Percentiles rank a stretch among this genome's conserved stretches.
phyloP scores from a whole-genome alignment of 2,797 vertebrate genomes.

The Pempheris klunzingeri region DNA sequence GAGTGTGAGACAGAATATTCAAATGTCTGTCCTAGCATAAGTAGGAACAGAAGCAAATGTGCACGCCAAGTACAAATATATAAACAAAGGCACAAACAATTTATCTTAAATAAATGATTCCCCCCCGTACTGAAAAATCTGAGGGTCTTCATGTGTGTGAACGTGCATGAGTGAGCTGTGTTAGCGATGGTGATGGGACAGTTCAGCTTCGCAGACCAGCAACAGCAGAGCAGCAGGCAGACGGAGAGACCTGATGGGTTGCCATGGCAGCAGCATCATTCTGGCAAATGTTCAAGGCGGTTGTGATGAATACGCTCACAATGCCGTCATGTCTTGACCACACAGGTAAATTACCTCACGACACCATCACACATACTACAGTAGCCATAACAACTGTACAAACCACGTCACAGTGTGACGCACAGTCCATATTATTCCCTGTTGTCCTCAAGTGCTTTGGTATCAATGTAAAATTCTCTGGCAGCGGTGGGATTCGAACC shows the following conservation, averaged over 20 bases:
- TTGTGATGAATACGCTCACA: conserved; percentile 2
- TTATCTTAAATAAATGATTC: conserved; percentile 16
- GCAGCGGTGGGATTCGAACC: conserved; percentile 85
- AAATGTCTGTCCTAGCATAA: conserved; percentile 13
- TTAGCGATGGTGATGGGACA: conserved; percentile 24
- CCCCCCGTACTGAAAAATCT: conserved; percentile 2
- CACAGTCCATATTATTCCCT: neutral
- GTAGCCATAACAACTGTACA: neutral
- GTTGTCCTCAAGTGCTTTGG: neutral
- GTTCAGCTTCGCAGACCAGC: conserved; percentile 6
- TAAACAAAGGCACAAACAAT: conserved; percentile 13
- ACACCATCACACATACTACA: too few relatives aligned
- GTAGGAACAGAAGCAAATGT: conserved; percentile 22
- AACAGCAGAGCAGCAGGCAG: conserved; percentile 25
- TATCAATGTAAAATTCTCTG: too few relatives aligned
- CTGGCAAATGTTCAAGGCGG: conserved; percentile 13
- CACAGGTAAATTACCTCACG: neutral
- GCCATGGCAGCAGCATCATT: conserved; percentile 49
- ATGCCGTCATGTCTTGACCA: neutral
- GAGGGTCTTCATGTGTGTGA: conserved; percentile 20
- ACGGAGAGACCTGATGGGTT: conserved; percentile 33
- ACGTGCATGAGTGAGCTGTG: conserved; percentile 30
- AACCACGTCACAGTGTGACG: too few relatives aligned
- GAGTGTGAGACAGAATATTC: conserved; percentile 10
- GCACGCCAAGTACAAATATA: conserved; percentile 12